phyloP scores from a whole-genome alignment of 2,797 vertebrate genomes.

The Coregonus suidteri region DNA sequence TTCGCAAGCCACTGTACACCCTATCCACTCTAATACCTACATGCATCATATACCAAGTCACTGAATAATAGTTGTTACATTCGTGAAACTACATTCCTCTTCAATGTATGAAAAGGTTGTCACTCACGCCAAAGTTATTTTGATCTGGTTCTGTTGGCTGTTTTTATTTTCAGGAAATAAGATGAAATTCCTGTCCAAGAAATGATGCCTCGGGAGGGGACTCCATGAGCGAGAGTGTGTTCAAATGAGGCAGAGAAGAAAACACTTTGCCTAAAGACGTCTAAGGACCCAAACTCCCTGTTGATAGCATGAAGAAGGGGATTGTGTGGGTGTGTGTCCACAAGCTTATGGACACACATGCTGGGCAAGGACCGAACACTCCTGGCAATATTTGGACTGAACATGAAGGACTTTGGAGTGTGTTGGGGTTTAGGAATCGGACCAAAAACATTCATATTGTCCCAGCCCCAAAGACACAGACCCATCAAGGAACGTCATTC shows the following conservation, averaged over 20 bases:
- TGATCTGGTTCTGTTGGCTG: not conserved
- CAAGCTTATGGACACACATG: not conserved
- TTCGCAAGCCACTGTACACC: not conserved
- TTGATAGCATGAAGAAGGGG: not conserved
- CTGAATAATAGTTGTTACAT: not conserved
- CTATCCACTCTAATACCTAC: not conserved
- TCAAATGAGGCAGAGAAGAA: slow-evolving; percentile 22
- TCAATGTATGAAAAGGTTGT: not conserved
- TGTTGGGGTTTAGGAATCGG: slow-evolving; percentile 36
- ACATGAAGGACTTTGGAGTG: slow-evolving; percentile 28
- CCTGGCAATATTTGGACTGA: slow-evolving; percentile 25
- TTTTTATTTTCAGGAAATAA: slow-evolving; percentile 84
- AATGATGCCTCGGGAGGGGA: slow-evolving; percentile 67
- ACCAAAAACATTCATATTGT: slow-evolving; percentile 43
- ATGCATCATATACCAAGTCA: not conserved
- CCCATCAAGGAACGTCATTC: not conserved
- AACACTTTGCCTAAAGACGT: not conserved
- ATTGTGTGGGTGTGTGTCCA: not conserved
- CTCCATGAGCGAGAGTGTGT: not conserved
- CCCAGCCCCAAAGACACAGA: slow-evolving; percentile 22
- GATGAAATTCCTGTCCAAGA: slow-evolving; percentile 98
- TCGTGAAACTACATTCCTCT: too few relatives aligned
- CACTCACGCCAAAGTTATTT: not conserved
- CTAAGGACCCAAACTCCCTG: not conserved
- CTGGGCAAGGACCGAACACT: slow-evolving; percentile 6